A percentile compares a stretch with the other conserved stretches of the same genome.
Conservation (phyloP, 1,140 invertebrate genomes). For the Meloidogyne chitwoodi region DNA sequence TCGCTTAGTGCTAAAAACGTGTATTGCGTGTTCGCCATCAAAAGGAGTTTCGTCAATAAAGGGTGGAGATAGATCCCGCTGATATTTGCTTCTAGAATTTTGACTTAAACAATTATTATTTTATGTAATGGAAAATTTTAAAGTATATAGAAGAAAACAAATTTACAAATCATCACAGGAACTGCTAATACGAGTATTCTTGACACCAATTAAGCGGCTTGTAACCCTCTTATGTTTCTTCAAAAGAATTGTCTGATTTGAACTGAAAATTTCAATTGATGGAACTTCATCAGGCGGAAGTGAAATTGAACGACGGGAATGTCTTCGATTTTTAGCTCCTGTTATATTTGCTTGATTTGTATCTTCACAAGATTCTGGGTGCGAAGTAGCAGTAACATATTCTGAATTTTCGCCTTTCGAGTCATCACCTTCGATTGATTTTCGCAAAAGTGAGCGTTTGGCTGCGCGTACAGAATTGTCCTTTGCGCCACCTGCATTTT, state of each 20-base stretch:
- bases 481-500: neutral
- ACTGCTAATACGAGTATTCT: slow-evolving; percentile 7
- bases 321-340: neutral
- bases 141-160: neutral
- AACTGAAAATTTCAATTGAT: neutral
- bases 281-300: slow-evolving; percentile 16
- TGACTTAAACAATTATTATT: neutral
- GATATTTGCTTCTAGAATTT: neutral
- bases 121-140: neutral
- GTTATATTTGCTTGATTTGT: neutral
- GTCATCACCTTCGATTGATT: neutral
- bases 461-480: neutral
- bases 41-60: neutral
- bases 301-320: slow-evolving; percentile 6
- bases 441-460: neutral
- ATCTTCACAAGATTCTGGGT: neutral
- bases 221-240: neutral
- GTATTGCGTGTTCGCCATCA: neutral
- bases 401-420: neutral
- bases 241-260: neutral
- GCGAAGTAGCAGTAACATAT: neutral
- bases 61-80: neutral
- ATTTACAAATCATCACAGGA: slow-evolving; percentile 12
- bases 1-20: slow-evolving; percentile 9
- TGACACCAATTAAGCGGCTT: neutral